A percentile compares a stretch with the other conserved stretches of the same genome.
Evolutionary conservation across 92 coral and sea anemone species (phyloP).

Genomic region (Phymanthus crucifer): DNA sequence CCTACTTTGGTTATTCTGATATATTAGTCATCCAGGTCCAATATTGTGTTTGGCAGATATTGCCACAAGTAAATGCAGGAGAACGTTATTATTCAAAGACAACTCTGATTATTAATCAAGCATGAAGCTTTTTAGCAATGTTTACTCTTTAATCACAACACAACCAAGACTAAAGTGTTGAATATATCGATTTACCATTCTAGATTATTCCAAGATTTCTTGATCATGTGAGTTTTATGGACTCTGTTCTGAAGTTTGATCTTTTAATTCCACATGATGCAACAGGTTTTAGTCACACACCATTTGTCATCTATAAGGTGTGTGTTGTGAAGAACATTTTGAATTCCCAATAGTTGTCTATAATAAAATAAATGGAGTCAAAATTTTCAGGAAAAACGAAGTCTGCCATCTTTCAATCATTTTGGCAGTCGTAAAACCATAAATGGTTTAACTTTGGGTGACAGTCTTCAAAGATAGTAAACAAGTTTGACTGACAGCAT

Average conservation of each 20-base stretch:
- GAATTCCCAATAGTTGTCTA: neutral
- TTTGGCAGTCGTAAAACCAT: neutral
- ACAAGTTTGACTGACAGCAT: constrained; percentile 4
- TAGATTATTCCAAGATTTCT: neutral
- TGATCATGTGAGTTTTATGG: neutral
- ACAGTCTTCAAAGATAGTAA: neutral
- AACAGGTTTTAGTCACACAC: neutral
- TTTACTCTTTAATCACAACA: too few relatives aligned
- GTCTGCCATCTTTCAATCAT: neutral
- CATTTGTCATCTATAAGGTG: neutral
- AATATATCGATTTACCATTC: neutral
- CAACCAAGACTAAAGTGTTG: too few relatives aligned
- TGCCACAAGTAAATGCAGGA: neutral
- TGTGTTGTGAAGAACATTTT: neutral
- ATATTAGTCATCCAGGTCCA: neutral
- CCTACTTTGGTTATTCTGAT: neutral
- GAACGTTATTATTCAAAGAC: neutral
- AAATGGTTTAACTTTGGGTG: neutral
- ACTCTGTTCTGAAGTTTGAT: neutral
- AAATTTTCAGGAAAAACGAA: neutral
- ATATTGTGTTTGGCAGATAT: neutral
- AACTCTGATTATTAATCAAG: neutral
- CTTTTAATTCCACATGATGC: neutral
- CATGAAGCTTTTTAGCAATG: neutral
- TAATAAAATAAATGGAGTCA: neutral